phyloP scores from a whole-genome alignment of 2,888 invertebrate species.

The Ceraclea dissimilis region DNA sequence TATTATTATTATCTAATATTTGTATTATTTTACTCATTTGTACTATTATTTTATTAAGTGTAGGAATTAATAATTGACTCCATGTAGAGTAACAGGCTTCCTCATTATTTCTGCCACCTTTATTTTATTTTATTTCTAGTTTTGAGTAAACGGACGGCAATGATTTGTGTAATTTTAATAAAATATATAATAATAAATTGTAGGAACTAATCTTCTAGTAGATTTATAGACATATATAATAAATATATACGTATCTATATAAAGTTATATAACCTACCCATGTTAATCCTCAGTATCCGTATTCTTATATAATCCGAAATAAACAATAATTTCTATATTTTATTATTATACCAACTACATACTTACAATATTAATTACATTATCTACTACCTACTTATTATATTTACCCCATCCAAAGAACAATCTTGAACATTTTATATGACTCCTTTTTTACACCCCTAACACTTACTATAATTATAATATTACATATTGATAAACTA shows the following conservation, averaged over 20 bases:
- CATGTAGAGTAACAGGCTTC: neutral
- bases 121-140: neutral
- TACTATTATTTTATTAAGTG: conserved; percentile 4
- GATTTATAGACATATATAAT: neutral
- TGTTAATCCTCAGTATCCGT: neutral
- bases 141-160: no score
- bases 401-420: neutral
- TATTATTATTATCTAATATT: conserved; percentile 12
- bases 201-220: neutral
- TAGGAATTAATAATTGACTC: no score
- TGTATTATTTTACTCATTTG: conserved; percentile 3
- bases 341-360: neutral
- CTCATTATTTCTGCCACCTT: neutral
- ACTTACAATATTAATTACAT: neutral
- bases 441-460: neutral
- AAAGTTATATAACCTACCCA: neutral
- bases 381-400: neutral
- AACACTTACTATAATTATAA: neutral
- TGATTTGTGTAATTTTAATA: neutral
- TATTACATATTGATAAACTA: no score
- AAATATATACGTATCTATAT: neutral
- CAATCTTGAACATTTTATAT: neutral
- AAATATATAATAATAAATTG: conserved; percentile 1
- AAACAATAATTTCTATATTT: no score
- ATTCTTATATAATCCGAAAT: no score